Conservation (phyloP, 2,113 vertebrate genomes). For the Crotophaga sulcirostris region DNA sequence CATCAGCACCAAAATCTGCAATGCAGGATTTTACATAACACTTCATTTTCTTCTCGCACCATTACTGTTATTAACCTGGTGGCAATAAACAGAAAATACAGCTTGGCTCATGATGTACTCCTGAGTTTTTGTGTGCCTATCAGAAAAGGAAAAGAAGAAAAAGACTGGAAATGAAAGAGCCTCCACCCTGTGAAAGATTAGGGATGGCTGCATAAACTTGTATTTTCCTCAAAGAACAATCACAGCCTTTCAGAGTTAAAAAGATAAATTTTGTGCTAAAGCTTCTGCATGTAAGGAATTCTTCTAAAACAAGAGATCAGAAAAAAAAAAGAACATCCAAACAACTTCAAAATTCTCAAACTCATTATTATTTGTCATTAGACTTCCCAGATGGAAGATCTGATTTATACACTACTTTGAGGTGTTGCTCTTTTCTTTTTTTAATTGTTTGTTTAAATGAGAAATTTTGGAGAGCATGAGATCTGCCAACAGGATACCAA, state of each 20-base stretch:
- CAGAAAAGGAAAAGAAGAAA: conserved; percentile 2
- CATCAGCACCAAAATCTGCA: conserved; percentile 79
- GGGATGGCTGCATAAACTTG: neutral
- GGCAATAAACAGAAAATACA: conserved; percentile 78
- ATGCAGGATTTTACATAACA: conserved; percentile 83
- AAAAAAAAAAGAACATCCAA: neutral
- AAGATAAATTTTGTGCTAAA: neutral
- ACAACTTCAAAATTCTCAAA: neutral
- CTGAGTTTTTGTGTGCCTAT: neutral
- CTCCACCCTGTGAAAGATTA: neutral
- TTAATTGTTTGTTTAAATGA: neutral
- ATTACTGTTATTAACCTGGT: conserved; percentile 80
- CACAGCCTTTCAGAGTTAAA: neutral
- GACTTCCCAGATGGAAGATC: neutral
- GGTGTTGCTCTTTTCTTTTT: neutral
- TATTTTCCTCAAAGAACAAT: conserved; percentile 18
- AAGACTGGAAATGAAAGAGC: neutral
- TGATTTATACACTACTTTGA: neutral
- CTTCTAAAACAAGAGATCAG: conserved; percentile 1
- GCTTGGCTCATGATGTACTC: conserved; percentile 51
- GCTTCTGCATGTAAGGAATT: neutral
- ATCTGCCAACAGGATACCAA: neutral
- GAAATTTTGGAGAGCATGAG: neutral
- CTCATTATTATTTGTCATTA: conserved; percentile 1
- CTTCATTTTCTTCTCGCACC: conserved; percentile 75